Base-by-base conservation (phyloP, 2,888 invertebrate genomes). In the Gortyna flavago region DNA sequence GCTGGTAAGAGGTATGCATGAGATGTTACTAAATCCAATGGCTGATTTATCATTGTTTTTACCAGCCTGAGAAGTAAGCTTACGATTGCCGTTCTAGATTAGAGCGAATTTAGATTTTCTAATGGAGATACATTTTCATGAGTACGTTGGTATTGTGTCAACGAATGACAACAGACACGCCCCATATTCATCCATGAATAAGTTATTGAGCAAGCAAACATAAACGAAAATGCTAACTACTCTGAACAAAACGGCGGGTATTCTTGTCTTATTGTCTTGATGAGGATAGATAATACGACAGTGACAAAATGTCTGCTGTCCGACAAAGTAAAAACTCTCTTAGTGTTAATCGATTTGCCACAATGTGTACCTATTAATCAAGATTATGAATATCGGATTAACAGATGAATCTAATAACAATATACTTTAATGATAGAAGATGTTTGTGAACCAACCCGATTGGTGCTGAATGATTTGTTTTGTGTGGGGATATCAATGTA, bases 181-280 rank as follows among this genome's bases (percentile, higher is more conserved):
- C 75, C 44, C 29, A 13, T n/a, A 54, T n/a, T n/a, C n/a, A n/a
- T n/a, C n/a, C n/a, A n/a, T n/a, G n/a, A n/a, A n/a, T n/a, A n/a
- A n/a, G n/a, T n/a, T n/a, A n/a, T 18, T 35, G 11, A 66, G 9
- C 4, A 41, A 66, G 29, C 7, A 51, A 9, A 62, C 41, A 62
- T 62, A 21, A 48, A 62, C 11, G n/a, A 67, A 66, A 71, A 44
- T 16, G 44, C 16, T 32, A 35, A 59, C 48, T 61, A 13, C 59
- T 59, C 54, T 73, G n/a, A 77, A 68, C 16, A 72, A 70, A 80
- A n/a, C 35, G 59, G 54, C 25, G 72, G 59, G 41, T 73, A 72
- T 69, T 29, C 59, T 67, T 64, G 70, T 67, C 79, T 64, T 59
- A 48, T 48, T 16, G 44, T 59, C 38, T 48, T 16, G 44, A 38